Percentiles rank a stretch among this genome's conserved stretches.
phyloP scores from a whole-genome alignment of 2,113 vertebrate genomes.

The Delphinus delphis region DNA sequence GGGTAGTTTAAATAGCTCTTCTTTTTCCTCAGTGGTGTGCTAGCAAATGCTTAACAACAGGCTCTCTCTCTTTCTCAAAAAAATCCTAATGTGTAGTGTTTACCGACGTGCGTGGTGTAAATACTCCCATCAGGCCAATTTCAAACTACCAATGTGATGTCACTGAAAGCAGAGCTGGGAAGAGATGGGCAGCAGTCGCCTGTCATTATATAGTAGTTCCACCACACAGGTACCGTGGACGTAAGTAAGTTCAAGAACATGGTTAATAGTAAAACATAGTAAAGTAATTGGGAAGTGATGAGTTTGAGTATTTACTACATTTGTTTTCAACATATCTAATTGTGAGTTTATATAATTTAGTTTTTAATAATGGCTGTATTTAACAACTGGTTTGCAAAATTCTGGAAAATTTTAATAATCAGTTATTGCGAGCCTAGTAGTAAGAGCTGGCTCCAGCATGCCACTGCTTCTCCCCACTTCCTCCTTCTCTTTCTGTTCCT shows the following conservation, averaged over 20 bases:
- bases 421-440: not conserved
- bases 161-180: not conserved
- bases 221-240: rapidly evolving
- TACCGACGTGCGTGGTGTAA: not conserved
- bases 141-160: not conserved
- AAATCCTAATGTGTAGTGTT: not conserved
- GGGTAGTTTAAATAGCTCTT: not conserved
- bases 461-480: too few relatives aligned
- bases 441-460: not conserved
- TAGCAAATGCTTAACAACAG: not conserved
- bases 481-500: not conserved
- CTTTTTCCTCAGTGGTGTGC: not conserved
- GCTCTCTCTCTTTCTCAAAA: not conserved
- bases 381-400: slow-evolving; percentile 5
- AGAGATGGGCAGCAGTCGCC: rapidly evolving
- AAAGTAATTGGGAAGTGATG: not conserved
- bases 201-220: not conserved
- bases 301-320: not conserved
- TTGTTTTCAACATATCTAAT: slow-evolving; percentile 13
- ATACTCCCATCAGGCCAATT: not conserved
- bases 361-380: slow-evolving; percentile 45
- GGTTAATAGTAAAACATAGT: not conserved
- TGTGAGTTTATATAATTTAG: not conserved
- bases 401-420: not conserved
- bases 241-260: not conserved